phyloP scores from a whole-genome alignment of 2,797 vertebrate species.

The Aplochiton taeniatus region DNA sequence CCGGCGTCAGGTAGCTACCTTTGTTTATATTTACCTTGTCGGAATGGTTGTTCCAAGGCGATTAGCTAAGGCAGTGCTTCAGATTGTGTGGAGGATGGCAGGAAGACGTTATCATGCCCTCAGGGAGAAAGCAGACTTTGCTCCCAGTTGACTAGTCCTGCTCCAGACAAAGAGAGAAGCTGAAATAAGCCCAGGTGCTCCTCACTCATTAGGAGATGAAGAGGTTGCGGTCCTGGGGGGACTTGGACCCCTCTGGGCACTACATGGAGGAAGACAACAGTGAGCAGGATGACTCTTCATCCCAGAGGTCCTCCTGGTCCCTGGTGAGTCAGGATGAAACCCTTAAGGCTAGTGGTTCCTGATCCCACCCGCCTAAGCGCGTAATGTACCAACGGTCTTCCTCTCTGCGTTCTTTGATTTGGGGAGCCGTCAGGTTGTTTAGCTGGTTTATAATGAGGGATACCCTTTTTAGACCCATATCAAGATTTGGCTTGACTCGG shows the following conservation, averaged over 20 bases:
- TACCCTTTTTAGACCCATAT: no score
- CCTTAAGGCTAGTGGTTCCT: background rate
- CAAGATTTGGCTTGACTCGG: no score
- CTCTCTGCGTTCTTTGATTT: background rate
- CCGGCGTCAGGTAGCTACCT: conserved; percentile 23
- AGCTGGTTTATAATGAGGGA: no score
- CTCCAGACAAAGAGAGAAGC: conserved; percentile 33
- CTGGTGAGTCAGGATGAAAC: conserved; percentile 67
- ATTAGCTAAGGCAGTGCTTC: conserved; percentile 34
- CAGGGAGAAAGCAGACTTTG: conserved; percentile 19
- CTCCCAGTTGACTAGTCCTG: conserved; percentile 24
- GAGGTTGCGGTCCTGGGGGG: conserved; percentile 47
- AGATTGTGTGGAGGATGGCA: conserved; percentile 49
- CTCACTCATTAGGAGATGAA: conserved; percentile 54
- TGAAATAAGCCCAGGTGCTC: background rate
- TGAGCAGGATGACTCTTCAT: conserved; percentile 59
- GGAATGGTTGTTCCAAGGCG: conserved; percentile 30
- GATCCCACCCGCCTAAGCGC: background rate
- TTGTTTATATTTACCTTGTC: conserved; percentile 43
- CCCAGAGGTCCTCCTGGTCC: conserved; percentile 64
- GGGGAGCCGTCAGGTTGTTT: background rate
- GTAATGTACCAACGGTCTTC: background rate
- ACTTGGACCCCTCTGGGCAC: conserved; percentile 46
- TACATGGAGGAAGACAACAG: conserved; percentile 61
- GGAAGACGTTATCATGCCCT: conserved; percentile 21